Percentiles rank a stretch among this genome's conserved stretches.
phyloP scores from a whole-genome alignment of 2,797 vertebrate species.

The Anguilla megastoma region DNA sequence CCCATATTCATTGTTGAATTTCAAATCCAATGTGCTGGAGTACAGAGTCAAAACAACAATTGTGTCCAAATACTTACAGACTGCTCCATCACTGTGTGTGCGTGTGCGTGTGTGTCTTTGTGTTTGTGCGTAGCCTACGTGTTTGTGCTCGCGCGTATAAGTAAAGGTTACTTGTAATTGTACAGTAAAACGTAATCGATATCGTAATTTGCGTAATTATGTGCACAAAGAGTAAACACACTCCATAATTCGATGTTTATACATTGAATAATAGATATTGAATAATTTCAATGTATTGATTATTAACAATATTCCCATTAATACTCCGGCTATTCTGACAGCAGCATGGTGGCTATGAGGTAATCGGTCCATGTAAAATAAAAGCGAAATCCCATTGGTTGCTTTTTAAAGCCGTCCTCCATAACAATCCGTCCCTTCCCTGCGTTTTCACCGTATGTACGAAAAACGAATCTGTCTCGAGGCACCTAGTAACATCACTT shows the following conservation, averaged over 20 bases:
- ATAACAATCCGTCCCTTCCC: conserved; percentile 52
- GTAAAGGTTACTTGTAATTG: background rate
- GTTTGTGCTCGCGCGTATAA: no score
- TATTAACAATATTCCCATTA: background rate
- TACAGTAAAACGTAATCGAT: background rate
- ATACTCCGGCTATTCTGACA: conserved; percentile 34
- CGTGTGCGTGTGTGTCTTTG: no score
- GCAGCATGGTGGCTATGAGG: conserved; percentile 49
- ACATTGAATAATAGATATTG: no score
- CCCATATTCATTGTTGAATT: no score
- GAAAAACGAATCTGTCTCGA: conserved; percentile 42
- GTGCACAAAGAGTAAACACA: background rate
- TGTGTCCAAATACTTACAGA: no score
- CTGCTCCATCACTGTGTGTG: no score
- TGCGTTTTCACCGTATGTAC: conserved; percentile 49
- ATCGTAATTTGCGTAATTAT: background rate
- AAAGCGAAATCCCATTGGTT: conserved; percentile 47
- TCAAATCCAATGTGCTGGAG: no score
- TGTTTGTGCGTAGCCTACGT: no score
- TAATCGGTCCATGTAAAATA: conserved; percentile 41
- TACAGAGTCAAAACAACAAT: no score
- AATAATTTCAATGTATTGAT: background rate
- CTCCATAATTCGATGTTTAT: background rate
- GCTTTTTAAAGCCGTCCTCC: conserved; percentile 46
- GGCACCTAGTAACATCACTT: conserved; percentile 46